These are phyloP conservation scores for Loriculus beryllinus DNA, from an alignment of 2,797 vertebrate species.

Conservation along the genomic window DNA sequence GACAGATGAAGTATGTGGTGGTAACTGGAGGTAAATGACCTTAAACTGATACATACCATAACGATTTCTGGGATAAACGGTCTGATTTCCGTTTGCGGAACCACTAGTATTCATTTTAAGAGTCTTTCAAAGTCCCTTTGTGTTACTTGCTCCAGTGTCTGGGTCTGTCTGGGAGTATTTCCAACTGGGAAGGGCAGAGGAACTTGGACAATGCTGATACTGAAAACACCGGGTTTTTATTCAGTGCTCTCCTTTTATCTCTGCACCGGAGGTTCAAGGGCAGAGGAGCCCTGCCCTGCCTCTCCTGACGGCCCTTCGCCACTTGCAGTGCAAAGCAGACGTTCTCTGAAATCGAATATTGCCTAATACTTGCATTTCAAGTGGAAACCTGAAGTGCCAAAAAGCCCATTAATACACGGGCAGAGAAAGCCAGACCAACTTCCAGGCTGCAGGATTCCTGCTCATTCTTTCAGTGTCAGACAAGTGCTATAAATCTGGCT, in stretches of 20 bases:
- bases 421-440: neutral
- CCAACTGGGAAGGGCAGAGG: neutral
- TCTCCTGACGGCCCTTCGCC: neutral
- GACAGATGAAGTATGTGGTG: neutral
- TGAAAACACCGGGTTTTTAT: neutral
- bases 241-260: neutral
- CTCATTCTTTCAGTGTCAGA: neutral
- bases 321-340: neutral
- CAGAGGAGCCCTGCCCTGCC: neutral
- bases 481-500: neutral
- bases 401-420: neutral
- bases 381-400: neutral
- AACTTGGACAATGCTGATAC: rapidly evolving
- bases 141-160: rapidly evolving
- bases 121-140: neutral
- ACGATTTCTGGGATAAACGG: neutral
- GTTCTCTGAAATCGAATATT: neutral
- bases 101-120: neutral
- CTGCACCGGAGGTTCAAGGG: neutral
- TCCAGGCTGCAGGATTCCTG: neutral
- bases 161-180: neutral
- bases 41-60: neutral
- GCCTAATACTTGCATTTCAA: slow-evolving; percentile 9
- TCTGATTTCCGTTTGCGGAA: neutral
- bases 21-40: neutral